phyloP scores from a whole-genome alignment of 1,140 invertebrate species.

The Habropoda laboriosa region DNA sequence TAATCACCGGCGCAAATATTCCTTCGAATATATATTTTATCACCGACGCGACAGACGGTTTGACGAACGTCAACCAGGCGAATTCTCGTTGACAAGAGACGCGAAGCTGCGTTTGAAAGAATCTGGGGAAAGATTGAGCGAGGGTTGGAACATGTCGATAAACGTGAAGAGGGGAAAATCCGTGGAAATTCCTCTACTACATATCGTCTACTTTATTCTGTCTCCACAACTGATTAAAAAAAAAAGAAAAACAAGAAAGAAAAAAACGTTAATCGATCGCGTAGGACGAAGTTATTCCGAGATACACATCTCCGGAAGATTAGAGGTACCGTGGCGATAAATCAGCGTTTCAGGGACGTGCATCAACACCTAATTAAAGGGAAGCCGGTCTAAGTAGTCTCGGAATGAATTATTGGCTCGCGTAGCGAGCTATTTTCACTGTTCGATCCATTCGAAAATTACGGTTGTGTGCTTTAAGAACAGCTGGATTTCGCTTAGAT shows the following conservation, averaged over 20 bases:
- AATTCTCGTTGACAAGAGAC: not conserved
- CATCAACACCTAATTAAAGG: constrained; percentile 37
- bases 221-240: too few species aligned
- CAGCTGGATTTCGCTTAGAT: too few species aligned
- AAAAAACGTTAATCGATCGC: not conserved
- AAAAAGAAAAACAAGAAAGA: too few species aligned
- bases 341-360: constrained; percentile 1
- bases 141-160: not conserved
- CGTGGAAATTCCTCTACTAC: not conserved
- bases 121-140: not conserved
- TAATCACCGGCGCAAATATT: too few species aligned
- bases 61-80: constrained; percentile 1
- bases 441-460: constrained; percentile 10
- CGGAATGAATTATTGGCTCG: constrained; percentile 4
- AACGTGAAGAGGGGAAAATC: not conserved
- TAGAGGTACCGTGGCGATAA: not conserved
- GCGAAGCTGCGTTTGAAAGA: not conserved
- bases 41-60: not conserved
- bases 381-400: not conserved
- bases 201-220: too few species aligned
- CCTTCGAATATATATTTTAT: not conserved
- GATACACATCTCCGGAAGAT: too few species aligned
- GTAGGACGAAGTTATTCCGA: not conserved
- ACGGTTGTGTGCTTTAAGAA: not conserved
- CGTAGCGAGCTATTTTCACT: not conserved